Conservation (phyloP, 2,888 invertebrate genomes). For the Pyrrhia umbra region DNA sequence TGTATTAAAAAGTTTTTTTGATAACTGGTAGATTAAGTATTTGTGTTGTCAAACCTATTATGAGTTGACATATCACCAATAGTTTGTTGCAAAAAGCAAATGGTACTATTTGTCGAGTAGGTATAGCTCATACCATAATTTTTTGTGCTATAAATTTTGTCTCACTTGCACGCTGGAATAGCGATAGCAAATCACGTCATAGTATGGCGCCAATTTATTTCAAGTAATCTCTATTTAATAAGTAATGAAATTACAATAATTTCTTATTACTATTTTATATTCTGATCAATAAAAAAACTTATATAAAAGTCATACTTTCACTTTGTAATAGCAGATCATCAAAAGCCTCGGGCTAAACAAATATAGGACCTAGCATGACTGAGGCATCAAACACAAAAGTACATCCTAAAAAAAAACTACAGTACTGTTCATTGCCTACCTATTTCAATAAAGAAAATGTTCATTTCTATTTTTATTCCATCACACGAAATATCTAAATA, state of each 20-base stretch:
- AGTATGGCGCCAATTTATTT: slow-evolving; percentile 1
- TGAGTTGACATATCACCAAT: not conserved
- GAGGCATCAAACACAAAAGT: not conserved
- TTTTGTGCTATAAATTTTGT: no score
- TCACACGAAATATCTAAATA: slow-evolving; percentile 48
- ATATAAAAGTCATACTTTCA: slow-evolving; percentile 60
- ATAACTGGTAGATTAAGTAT: not conserved
- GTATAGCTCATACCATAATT: no score
- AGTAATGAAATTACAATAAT: slow-evolving; percentile 37
- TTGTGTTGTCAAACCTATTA: not conserved
- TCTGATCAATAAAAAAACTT: slow-evolving; percentile 50
- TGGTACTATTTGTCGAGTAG: not conserved
- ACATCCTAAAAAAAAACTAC: slow-evolving; percentile 13
- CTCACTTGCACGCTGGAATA: not conserved
- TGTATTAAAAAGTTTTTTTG: not conserved
- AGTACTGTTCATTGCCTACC: slow-evolving; percentile 5
- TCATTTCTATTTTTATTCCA: slow-evolving; percentile 38
- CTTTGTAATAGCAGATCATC: slow-evolving; percentile 54
- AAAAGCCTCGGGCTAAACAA: slow-evolving; percentile 49
- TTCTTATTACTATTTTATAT: slow-evolving; percentile 57
- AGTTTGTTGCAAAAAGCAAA: not conserved
- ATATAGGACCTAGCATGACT: slow-evolving; percentile 17
- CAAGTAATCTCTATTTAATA: slow-evolving; percentile 54
- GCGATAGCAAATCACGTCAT: not conserved
- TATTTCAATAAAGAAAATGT: slow-evolving; percentile 32